Evolutionary conservation across 2,797 vertebrate genomes (phyloP).

Genomic region (Prionace glauca): DNA sequence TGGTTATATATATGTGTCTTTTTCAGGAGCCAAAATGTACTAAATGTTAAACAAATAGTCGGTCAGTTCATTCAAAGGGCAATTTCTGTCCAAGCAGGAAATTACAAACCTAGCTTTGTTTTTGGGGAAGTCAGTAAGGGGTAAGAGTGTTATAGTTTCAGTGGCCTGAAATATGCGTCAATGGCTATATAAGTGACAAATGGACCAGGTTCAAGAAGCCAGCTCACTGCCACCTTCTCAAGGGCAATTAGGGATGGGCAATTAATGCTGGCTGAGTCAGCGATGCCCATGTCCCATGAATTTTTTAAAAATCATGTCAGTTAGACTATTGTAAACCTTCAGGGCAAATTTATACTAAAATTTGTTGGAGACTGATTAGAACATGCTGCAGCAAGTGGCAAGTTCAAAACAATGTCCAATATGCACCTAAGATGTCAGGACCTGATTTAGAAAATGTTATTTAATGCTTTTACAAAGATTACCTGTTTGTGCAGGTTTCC

Average conservation of each 20-base stretch:
- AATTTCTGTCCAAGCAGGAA: background rate
- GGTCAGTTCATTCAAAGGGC: background rate
- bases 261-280: no score
- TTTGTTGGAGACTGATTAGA: background rate
- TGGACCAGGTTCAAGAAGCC: no score
- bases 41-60: background rate
- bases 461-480: background rate
- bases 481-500: background rate
- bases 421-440: background rate
- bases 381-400: background rate
- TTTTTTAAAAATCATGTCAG: background rate
- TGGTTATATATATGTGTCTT: background rate
- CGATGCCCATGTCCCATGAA: no score
- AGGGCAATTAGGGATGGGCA: no score
- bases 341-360: background rate
- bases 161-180: background rate
- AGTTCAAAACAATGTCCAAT: background rate
- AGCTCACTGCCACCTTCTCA: no score
- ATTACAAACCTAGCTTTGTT: background rate
- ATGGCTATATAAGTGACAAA: no score
- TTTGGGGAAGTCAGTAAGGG: background rate
- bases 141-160: background rate
- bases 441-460: background rate
- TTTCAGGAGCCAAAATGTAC: background rate
- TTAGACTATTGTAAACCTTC: background rate